Evolutionary conservation across 2,888 invertebrate species (phyloP), one percentile per base, ranked within the genome.

Genomic region (Mythimna loreyi): DNA sequence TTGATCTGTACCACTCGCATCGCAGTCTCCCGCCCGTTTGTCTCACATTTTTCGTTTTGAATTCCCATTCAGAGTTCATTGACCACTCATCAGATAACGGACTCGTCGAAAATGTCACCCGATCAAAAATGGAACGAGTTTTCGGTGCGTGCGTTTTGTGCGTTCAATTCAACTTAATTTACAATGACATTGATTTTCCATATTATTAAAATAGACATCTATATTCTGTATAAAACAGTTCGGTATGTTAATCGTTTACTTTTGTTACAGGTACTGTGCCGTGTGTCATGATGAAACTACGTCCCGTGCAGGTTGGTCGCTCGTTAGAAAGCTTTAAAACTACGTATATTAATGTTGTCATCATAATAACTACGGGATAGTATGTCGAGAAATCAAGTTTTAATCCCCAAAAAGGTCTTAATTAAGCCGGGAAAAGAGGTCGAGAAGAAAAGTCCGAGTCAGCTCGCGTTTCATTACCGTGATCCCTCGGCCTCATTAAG

Each of bases 401-500:
- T 87, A 88, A 88, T 87, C 89, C 85, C 84, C 85, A 80, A 82
- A 90, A 90, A 89, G 88, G 89, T 90, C 91, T 92, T 93, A 91
- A 93, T 93, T 93, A 92, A 92, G 85, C 75, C 77, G 83, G 80
- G 85, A 85, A 90, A 89, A 88, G 86, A 91, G 89, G 90, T 89
- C 86, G 86, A 87, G 85, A 84, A 90, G 90, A 90, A 91, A 92
- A 92, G 87, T 90, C 87, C 86, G 77, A 89, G 88, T 89, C 87
- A 89, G 89, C 90, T 91, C 89, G 88, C 86, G 89, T 90, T 92
- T 92, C 92, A 92, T 94, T 93, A 93, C 90, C 81, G 88, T 91
- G 91, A 92, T 92, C 93, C 93, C 92, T 84, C 78, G 86, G 88
- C 87, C 90, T 94, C 93, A 94, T 94, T 94, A 94, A 93, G 90